A percentile compares a stretch with the other conserved stretches of the same genome.
Conservation (phyloP, 2,113 vertebrate genomes). For the Sakesphorus luctuosus region DNA sequence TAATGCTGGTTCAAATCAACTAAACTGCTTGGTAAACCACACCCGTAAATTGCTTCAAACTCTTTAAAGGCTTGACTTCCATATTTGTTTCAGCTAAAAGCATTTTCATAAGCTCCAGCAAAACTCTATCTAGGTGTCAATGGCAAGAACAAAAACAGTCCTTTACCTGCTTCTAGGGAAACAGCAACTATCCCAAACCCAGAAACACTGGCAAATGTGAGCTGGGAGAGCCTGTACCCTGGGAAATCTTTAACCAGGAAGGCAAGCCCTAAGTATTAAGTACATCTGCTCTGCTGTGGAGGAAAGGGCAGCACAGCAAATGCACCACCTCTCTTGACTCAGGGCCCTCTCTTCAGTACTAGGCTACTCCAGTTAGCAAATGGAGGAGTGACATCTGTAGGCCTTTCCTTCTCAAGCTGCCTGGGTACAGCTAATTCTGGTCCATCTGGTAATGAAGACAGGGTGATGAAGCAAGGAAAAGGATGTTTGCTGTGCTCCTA, state of each 20-base stretch:
- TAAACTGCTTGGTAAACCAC: neutral
- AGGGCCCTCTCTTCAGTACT: fast-evolving
- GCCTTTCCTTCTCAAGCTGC: neutral
- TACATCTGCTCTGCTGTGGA: neutral
- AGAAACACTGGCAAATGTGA: neutral
- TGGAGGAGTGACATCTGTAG: neutral
- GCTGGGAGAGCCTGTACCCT: neutral
- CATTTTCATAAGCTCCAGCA: neutral
- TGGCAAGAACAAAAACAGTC: neutral
- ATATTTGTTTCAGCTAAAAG: neutral
- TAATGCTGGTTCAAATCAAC: neutral
- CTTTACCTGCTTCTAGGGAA: neutral
- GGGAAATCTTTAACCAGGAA: neutral
- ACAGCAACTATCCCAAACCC: neutral
- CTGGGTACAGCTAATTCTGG: neutral
- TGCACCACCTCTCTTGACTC: neutral
- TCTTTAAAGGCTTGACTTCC: neutral
- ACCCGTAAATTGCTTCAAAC: neutral
- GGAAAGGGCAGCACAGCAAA: neutral
- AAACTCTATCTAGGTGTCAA: neutral
- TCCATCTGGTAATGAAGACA: neutral
- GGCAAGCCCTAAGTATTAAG: neutral
- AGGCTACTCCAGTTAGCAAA: neutral
- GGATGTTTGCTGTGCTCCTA: neutral
- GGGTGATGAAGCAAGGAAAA: neutral